Evolutionary conservation across 2,888 invertebrate genomes (phyloP).

Genomic region (Aspidapion aeneum): DNA sequence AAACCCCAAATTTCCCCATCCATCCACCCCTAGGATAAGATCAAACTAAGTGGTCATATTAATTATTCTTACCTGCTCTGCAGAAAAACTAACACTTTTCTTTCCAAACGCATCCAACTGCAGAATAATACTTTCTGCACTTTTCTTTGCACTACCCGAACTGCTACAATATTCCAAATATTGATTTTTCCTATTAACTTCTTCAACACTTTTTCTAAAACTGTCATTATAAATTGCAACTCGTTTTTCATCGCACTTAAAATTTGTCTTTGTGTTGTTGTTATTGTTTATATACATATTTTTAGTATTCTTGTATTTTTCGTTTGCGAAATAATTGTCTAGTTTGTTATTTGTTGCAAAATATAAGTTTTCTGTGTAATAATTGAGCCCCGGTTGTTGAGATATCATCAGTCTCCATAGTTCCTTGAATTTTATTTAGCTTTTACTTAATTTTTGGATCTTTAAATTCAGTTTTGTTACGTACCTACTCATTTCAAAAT

Average conservation of each 20-base stretch:
- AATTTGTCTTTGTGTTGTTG: constrained; percentile 9
- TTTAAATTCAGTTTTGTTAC: no score
- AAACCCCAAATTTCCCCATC: no score
- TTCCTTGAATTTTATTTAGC: no score
- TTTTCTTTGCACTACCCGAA: constrained; percentile 21
- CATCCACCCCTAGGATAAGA: no score
- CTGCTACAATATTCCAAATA: constrained; percentile 29
- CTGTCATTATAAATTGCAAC: constrained; percentile 17
- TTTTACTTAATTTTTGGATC: no score
- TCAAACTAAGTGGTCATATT: no score
- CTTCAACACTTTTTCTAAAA: constrained; percentile 17
- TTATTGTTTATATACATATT: constrained; percentile 32
- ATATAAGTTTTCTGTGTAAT: constrained; percentile 41
- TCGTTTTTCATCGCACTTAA: constrained; percentile 11
- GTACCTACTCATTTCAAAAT: no score
- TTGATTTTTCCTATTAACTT: constrained; percentile 9
- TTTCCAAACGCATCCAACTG: constrained; percentile 44
- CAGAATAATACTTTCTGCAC: constrained; percentile 37
- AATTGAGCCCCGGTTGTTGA: constrained; percentile 35
- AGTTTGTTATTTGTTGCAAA: constrained; percentile 37
- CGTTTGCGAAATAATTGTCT: constrained; percentile 36
- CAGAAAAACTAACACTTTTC: constrained; percentile 45
- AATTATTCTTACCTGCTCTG: constrained; percentile 69
- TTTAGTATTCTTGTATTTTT: constrained; percentile 33
- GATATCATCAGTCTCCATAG: no score